These are phyloP conservation scores for Phalacrocorax aristotelis DNA, from an alignment of 2,113 vertebrate species.

Conservation along the genomic window DNA sequence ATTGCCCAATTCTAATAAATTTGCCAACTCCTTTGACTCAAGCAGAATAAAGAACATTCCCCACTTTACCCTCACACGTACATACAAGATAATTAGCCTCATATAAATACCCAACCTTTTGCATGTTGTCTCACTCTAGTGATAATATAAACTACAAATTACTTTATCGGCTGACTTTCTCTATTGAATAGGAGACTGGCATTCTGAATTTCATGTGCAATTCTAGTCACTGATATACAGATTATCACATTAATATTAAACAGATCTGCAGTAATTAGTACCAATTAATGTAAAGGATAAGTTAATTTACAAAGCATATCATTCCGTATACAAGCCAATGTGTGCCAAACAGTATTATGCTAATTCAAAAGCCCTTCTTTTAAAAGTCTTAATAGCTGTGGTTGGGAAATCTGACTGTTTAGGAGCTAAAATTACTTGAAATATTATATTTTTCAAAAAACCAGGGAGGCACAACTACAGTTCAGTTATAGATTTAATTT, in stretches of 20 bases:
- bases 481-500: neutral
- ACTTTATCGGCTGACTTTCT: neutral
- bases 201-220: conserved; percentile 15
- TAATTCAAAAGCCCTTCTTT: neutral
- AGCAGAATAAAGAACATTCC: neutral
- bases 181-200: neutral
- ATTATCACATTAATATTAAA: conserved; percentile 57
- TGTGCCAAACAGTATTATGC: neutral
- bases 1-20: neutral
- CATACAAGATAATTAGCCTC: neutral
- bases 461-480: neutral
- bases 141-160: neutral
- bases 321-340: neutral
- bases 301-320: conserved; percentile 39
- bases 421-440: neutral
- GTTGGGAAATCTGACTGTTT: neutral
- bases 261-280: conserved; percentile 28
- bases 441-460: neutral
- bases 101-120: neutral
- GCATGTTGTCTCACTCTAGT: neutral
- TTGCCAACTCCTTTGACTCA: neutral
- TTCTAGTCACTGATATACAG: conserved; percentile 17
- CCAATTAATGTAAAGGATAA: conserved; percentile 57
- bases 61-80: neutral
- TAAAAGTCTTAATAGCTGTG: neutral